Base-by-base conservation (phyloP, 2,797 vertebrate genomes). In the Tragopan temminckii region DNA sequence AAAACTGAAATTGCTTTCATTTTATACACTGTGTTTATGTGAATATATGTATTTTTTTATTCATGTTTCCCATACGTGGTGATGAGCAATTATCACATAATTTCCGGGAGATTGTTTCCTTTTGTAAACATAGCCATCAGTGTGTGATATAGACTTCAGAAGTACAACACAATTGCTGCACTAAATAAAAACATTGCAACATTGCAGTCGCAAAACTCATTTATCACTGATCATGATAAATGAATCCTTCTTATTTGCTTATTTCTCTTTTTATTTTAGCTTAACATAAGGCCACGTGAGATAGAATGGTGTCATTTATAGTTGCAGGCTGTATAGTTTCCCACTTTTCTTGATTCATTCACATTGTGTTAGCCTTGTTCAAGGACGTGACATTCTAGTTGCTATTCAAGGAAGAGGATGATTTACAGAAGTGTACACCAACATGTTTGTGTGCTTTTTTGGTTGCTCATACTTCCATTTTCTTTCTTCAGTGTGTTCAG, bases 241-340 rank as follows among this genome's bases (percentile, higher is more conserved):
- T 43, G 42, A 43, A 43, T 43, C 33, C 10, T 86, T 53, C 8
- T 75, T 5, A 19, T 76, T 89, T 40, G 38, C 61, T 13, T 59
- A 40, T 46, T 81, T 79, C 17, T 72, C 19, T 45, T 55, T 67
- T 78, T 4, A n/a, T 80, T 89, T 87, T 71, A 17, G 3, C 78
- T 85, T 83, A n/a, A 43, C 12, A 9, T 1, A 0, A 80, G 57
- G 4, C 7, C 15, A 5, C 42, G 5, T 1, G 3, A 63, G 55
- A 18, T 52, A 69, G 10, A 5, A 10, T 29, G 6, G 15, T 67
- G 10, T 61, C 4, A 24, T 76, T 50, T 76, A 6, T 33, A 52
- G 72, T 66, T 86, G 20, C 25, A 48, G 31, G 19, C 59, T 81
- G 13, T 21, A 2, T 31, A 64, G 40, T 84, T 92, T 89, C 16